A percentile compares a stretch with the other conserved stretches of the same genome.
Evolutionary conservation across 2,888 invertebrate species (phyloP).

Genomic region (Thymelicus lineola): DNA sequence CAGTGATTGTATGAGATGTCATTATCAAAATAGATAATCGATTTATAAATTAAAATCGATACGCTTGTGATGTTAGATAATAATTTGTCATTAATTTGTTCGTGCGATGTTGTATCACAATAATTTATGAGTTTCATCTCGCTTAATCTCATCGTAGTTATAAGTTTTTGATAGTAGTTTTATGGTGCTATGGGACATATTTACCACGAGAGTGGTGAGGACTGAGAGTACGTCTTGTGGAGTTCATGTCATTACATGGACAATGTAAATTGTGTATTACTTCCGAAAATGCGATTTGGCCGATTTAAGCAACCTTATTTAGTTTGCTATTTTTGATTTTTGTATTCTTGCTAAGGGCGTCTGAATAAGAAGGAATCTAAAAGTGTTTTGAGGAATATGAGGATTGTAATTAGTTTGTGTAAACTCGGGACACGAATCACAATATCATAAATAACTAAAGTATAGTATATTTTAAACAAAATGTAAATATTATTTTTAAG

Average conservation of each 20-base stretch:
- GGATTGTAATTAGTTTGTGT: background rate
- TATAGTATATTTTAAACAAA: constrained; percentile 49
- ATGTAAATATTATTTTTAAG: constrained; percentile 74
- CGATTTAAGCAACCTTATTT: background rate
- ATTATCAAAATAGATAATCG: no score
- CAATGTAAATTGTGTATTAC: background rate
- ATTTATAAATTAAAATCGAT: background rate
- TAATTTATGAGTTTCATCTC: constrained; percentile 3
- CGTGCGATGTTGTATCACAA: background rate
- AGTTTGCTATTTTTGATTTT: background rate
- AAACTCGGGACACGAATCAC: constrained; percentile 43
- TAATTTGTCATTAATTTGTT: background rate
- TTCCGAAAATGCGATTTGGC: constrained; percentile 25
- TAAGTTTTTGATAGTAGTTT: constrained; percentile 31
- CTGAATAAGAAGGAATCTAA: background rate
- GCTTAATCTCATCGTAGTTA: constrained; percentile 17
- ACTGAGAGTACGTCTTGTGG: no score
- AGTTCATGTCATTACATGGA: background rate
- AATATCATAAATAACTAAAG: constrained; percentile 51
- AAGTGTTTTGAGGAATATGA: background rate
- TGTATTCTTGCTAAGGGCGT: background rate
- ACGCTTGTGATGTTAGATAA: background rate
- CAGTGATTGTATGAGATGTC: no score
- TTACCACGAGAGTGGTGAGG: background rate
- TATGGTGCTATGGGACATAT: constrained; percentile 27